A percentile compares a stretch with the other conserved stretches of the same genome.
Conservation (phyloP, 2,113 vertebrate species). For the Thunnus thynnus region DNA sequence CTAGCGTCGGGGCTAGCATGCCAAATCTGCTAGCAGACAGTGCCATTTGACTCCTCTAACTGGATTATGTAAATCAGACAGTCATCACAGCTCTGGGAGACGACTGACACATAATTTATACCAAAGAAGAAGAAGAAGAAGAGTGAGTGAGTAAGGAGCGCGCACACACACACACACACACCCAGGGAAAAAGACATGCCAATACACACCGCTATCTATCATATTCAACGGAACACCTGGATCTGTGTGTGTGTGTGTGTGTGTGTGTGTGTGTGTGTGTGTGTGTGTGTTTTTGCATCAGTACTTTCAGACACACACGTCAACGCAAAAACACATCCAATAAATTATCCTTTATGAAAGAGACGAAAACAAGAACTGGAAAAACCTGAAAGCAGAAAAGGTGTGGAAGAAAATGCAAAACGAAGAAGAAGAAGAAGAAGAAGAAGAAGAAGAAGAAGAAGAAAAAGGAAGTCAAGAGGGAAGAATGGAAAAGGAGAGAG, state of each 20-base stretch:
- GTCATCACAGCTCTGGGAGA: slow-evolving; percentile 58
- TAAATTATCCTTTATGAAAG: slow-evolving; percentile 4
- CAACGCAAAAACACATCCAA: neutral
- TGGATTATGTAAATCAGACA: slow-evolving; percentile 68
- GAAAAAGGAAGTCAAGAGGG: no score
- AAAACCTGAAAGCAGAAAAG: no score
- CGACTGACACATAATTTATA: slow-evolving; percentile 54
- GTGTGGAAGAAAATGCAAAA: no score
- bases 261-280: neutral
- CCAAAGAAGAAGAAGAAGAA: slow-evolving; percentile 58
- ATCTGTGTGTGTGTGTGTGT: neutral
- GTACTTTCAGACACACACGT: slow-evolving; percentile 8
- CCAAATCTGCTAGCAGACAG: slow-evolving; percentile 60
- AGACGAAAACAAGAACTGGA: neutral
- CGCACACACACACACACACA: slow-evolving; percentile 4
- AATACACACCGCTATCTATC: slow-evolving; percentile 29
- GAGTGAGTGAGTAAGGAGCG: neutral
- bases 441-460: no score
- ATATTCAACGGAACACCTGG: slow-evolving; percentile 35
- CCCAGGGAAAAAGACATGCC: neutral
- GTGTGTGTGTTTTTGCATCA: neutral
- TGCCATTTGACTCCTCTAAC: slow-evolving; percentile 65
- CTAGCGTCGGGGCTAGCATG: slow-evolving; percentile 55
- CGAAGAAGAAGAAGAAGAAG: no score
- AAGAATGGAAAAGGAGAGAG: no score